These are phyloP conservation scores for Acanthopagrus latus DNA, from an alignment of 2,797 vertebrate species.

Conservation along the genomic window DNA sequence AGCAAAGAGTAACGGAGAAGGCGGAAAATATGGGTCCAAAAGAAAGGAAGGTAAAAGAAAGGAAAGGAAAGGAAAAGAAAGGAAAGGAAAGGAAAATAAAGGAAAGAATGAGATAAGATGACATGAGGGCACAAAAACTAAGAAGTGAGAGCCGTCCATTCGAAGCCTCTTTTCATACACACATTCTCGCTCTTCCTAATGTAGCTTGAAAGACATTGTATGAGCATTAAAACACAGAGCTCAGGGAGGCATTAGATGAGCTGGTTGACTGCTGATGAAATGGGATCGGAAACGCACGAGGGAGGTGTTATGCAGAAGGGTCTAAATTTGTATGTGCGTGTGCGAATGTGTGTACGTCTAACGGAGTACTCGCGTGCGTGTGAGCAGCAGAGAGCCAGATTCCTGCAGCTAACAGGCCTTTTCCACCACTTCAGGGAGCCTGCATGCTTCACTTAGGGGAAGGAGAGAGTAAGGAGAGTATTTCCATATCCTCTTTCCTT, in stretches of 20 bases:
- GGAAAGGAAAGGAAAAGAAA: background rate
- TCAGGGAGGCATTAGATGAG: constrained; percentile 58
- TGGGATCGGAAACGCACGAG: constrained; percentile 59
- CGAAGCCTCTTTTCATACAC: constrained; percentile 34
- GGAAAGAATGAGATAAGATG: background rate
- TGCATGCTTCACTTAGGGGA: constrained; percentile 49
- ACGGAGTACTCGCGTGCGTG: constrained; percentile 37
- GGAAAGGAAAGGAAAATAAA: background rate
- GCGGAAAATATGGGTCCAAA: background rate
- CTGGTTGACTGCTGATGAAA: constrained; percentile 66
- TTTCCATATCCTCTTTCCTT: constrained; percentile 69
- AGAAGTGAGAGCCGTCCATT: constrained; percentile 24
- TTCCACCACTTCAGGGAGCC: constrained; percentile 62
- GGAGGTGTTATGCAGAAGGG: constrained; percentile 55
- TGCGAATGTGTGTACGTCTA: constrained; percentile 2
- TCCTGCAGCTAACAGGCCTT: constrained; percentile 61
- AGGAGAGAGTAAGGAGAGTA: constrained; percentile 42
- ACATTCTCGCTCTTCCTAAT: constrained; percentile 59
- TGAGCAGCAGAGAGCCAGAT: constrained; percentile 41
- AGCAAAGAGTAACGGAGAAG: background rate
- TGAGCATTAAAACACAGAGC: constrained; percentile 61
- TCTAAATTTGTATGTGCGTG: constrained; percentile 21
- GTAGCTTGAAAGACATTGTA: constrained; percentile 73
- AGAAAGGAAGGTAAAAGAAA: background rate
- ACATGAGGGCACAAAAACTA: constrained; percentile 7